These are phyloP conservation scores for Tetramorium simillimum DNA, from an alignment of 1,140 invertebrate genomes.

Conservation along the genomic window DNA sequence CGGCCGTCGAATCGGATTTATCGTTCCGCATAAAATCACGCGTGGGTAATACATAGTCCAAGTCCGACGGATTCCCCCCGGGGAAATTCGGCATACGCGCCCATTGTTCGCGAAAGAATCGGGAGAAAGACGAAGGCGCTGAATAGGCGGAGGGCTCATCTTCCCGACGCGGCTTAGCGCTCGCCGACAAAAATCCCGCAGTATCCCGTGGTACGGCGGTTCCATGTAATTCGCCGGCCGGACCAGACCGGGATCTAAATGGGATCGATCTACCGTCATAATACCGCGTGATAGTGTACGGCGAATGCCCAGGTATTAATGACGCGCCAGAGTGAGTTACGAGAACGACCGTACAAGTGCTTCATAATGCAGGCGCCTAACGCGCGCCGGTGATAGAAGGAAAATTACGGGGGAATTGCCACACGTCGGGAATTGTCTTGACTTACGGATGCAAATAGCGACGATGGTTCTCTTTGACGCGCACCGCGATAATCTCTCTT, in stretches of 20 bases:
- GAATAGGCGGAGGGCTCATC: constrained; percentile 44
- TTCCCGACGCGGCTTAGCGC: constrained; percentile 39
- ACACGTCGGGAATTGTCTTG: constrained; percentile 13
- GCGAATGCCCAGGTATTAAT: constrained; percentile 45
- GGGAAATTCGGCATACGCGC: constrained; percentile 41
- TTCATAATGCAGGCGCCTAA: constrained; percentile 42
- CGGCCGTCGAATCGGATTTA: constrained; percentile 29
- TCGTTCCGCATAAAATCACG: constrained; percentile 19
- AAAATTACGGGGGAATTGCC: constrained; percentile 25
- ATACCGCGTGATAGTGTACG: constrained; percentile 27
- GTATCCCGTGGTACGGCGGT: neutral
- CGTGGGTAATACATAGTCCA: neutral
- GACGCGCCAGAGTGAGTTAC: constrained; percentile 53
- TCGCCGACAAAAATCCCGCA: constrained; percentile 38
- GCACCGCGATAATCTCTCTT: neutral
- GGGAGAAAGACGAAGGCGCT: constrained; percentile 40
- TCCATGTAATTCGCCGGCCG: neutral
- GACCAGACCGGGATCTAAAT: constrained; percentile 40
- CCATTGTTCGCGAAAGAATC: constrained; percentile 56
- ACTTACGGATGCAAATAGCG: neutral
- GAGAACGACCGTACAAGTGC: constrained; percentile 41
- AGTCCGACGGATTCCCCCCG: constrained; percentile 6
- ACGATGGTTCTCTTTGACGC: neutral
- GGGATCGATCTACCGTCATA: constrained; percentile 50
- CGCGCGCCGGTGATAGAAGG: constrained; percentile 15